Percentiles rank a stretch among this genome's conserved stretches.
Conservation (phyloP, 1,140 invertebrate species). For the Thaumetopoea pityocampa region DNA sequence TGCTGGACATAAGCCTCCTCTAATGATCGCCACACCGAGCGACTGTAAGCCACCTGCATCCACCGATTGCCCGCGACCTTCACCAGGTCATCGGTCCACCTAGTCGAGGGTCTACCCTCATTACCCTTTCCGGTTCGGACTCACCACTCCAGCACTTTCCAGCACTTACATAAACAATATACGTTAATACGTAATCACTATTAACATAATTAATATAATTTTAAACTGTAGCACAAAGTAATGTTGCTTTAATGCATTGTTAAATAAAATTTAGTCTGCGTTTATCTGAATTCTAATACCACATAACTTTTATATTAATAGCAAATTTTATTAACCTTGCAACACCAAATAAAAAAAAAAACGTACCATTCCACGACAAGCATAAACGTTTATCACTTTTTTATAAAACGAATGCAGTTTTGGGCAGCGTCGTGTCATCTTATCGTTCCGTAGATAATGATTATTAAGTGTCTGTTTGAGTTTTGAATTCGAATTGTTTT, state of each 20-base stretch:
- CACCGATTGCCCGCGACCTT: too few relatives aligned
- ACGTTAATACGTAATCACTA: too few relatives aligned
- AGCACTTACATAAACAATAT: too few relatives aligned
- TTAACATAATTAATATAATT: slow-evolving; percentile 1
- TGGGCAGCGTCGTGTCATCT: slow-evolving; percentile 20
- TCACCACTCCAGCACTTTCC: too few relatives aligned
- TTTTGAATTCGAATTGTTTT: slow-evolving; percentile 28
- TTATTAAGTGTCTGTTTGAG: slow-evolving; percentile 25
- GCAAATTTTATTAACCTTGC: slow-evolving; percentile 2
- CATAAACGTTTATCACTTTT: slow-evolving; percentile 9
- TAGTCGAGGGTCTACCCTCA: too few relatives aligned
- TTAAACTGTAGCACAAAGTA: too few relatives aligned
- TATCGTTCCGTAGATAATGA: slow-evolving; percentile 29
- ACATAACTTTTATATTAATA: slow-evolving; percentile 5
- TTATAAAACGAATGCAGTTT: slow-evolving; percentile 11
- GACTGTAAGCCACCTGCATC: too few relatives aligned
- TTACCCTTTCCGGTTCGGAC: too few relatives aligned
- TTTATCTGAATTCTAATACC: neutral
- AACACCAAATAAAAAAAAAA: slow-evolving; percentile 7
- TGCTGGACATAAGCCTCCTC: too few relatives aligned
- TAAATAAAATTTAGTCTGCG: neutral
- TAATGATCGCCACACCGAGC: too few relatives aligned
- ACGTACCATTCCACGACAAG: neutral
- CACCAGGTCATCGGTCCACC: too few relatives aligned
- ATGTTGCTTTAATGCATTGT: too few relatives aligned